Conservation (phyloP, 2,888 invertebrate species). For the Spodoptera exigua region DNA sequence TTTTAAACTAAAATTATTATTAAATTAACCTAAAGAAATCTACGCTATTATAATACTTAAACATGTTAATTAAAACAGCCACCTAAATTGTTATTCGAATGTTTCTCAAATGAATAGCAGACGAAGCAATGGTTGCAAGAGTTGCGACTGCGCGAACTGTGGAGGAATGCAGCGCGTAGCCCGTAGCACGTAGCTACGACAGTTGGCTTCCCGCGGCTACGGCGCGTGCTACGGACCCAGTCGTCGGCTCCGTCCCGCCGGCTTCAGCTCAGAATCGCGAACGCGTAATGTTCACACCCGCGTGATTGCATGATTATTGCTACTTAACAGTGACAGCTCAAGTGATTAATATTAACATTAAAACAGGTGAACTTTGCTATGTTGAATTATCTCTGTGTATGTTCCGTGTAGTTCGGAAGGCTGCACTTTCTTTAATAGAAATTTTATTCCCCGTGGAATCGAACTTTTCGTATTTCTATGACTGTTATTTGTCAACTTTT, state of each 20-base stretch:
- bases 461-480: slow-evolving; percentile 58
- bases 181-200: slow-evolving; percentile 64
- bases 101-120: slow-evolving; percentile 31
- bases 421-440: slow-evolving; percentile 73
- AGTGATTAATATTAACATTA: slow-evolving; percentile 82
- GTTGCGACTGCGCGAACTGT: slow-evolving; percentile 83
- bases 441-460: slow-evolving; percentile 63
- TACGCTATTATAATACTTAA: too few relatives aligned
- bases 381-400: slow-evolving; percentile 62
- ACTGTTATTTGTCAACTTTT: slow-evolving; percentile 62
- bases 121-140: slow-evolving; percentile 49
- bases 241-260: slow-evolving; percentile 40
- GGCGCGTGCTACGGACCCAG: slow-evolving; percentile 59
- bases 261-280: slow-evolving; percentile 60
- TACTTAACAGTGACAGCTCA: slow-evolving; percentile 78
- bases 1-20: too few relatives aligned
- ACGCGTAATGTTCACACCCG: slow-evolving; percentile 76
- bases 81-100: slow-evolving; percentile 16
- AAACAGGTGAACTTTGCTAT: slow-evolving; percentile 80
- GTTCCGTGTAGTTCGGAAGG: slow-evolving; percentile 63
- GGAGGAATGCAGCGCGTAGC: slow-evolving; percentile 68
- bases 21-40: too few relatives aligned
- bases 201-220: slow-evolving; percentile 74
- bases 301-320: slow-evolving; percentile 78
- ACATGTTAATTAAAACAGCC: slow-evolving; percentile 17